These are phyloP conservation scores for Sarcophaga variegata DNA, from an alignment of 2,888 invertebrate species.

Conservation along the genomic window DNA sequence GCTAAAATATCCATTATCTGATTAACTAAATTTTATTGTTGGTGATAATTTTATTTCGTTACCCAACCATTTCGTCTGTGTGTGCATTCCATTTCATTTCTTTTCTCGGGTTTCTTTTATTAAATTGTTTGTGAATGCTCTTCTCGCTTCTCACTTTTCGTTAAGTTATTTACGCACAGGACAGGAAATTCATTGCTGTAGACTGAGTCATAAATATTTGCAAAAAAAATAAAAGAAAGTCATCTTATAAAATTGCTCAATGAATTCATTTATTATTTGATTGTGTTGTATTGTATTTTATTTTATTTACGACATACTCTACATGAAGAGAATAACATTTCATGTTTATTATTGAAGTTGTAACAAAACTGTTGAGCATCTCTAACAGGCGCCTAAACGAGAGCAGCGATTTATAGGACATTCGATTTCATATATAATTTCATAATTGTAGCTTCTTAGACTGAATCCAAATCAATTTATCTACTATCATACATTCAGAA, in stretches of 20 bases:
- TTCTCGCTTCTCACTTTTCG: conserved; percentile 7
- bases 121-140: conserved; percentile 32
- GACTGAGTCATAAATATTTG: conserved; percentile 31
- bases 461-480: no score
- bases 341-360: no score
- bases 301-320: conserved; percentile 4
- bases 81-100: background rate
- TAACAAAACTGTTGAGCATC: no score
- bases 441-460: no score
- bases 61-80: background rate
- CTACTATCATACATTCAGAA: no score
- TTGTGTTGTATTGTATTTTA: background rate
- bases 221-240: background rate
- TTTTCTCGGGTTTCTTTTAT: conserved; percentile 3
- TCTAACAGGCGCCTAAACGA: no score
- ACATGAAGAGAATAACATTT: no score
- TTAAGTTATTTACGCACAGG: conserved; percentile 33
- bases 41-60: conserved; percentile 57
- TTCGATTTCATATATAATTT: no score
- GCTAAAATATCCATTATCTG: conserved; percentile 64
- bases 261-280: conserved; percentile 36
- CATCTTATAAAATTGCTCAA: conserved; percentile 40
- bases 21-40: conserved; percentile 66
- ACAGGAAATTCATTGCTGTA: conserved; percentile 30
- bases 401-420: no score